Percentiles rank a stretch among this genome's conserved stretches.
Conservation (phyloP, 2,113 vertebrate species). For the Uria lomvia region DNA sequence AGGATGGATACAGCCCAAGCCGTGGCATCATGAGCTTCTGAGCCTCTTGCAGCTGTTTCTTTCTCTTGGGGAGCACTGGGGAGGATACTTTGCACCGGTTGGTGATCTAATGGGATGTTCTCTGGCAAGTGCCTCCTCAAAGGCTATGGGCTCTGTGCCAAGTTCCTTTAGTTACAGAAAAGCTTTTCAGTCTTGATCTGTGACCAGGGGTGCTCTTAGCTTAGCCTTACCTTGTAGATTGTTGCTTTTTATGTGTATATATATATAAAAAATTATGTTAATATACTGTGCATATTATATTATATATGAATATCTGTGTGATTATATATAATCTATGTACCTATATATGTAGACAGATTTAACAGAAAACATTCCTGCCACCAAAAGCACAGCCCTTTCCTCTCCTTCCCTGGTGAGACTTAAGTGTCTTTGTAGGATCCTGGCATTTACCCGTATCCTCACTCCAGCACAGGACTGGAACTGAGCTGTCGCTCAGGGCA, state of each 20-base stretch:
- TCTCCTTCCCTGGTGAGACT: not conserved
- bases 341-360: fast-evolving
- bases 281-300: not conserved
- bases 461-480: not conserved
- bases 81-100: not conserved
- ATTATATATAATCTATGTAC: not conserved
- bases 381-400: not conserved
- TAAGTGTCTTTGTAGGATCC: not conserved
- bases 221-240: not conserved
- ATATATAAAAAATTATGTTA: too few species aligned
- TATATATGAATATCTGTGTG: not conserved
- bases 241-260: not conserved
- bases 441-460: too few species aligned
- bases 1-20: too few species aligned
- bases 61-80: not conserved
- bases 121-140: not conserved
- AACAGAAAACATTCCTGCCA: not conserved
- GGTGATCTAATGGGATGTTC: not conserved
- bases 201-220: not conserved
- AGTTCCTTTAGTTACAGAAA: not conserved
- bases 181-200: not conserved
- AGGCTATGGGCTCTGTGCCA: not conserved
- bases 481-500: not conserved
- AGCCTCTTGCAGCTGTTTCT: not conserved
- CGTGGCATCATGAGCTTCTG: fast-evolving